Percentiles rank a stretch among this genome's conserved stretches.
Conservation (phyloP, 2,797 vertebrate species). For the Urocyon cinereoargenteus region DNA sequence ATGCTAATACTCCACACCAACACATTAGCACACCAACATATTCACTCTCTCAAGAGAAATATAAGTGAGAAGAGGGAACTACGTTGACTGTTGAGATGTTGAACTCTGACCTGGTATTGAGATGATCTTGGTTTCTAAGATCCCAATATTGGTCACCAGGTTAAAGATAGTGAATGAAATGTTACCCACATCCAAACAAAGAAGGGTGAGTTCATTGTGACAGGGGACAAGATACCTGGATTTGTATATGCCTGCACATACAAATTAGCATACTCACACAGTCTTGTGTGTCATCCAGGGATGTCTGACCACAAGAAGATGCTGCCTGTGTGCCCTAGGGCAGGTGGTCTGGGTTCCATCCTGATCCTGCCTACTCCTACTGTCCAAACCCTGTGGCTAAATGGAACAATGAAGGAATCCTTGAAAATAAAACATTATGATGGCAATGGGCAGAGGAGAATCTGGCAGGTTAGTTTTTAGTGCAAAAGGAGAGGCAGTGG, state of each 20-base stretch:
- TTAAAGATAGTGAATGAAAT: background rate
- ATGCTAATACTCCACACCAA: background rate
- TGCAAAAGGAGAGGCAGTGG: background rate
- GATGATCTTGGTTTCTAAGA: slow-evolving; percentile 3
- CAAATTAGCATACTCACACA: background rate
- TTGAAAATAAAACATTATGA: background rate
- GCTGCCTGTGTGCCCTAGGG: background rate
- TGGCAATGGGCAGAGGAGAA: background rate
- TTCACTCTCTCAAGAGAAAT: background rate
- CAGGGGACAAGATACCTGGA: background rate
- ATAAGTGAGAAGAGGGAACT: background rate
- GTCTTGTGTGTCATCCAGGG: background rate
- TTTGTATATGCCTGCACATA: background rate
- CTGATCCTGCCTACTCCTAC: background rate
- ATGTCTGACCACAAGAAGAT: background rate
- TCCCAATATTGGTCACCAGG: background rate
- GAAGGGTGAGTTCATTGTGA: background rate
- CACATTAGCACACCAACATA: background rate
- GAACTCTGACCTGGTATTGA: background rate
- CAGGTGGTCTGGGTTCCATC: background rate
- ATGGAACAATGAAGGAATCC: background rate
- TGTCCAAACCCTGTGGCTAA: background rate
- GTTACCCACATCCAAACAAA: background rate
- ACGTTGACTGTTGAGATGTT: background rate
- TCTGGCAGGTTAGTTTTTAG: background rate